Evolutionary conservation across 2,113 vertebrate species (phyloP).

Genomic region (Oenanthe melanoleuca): DNA sequence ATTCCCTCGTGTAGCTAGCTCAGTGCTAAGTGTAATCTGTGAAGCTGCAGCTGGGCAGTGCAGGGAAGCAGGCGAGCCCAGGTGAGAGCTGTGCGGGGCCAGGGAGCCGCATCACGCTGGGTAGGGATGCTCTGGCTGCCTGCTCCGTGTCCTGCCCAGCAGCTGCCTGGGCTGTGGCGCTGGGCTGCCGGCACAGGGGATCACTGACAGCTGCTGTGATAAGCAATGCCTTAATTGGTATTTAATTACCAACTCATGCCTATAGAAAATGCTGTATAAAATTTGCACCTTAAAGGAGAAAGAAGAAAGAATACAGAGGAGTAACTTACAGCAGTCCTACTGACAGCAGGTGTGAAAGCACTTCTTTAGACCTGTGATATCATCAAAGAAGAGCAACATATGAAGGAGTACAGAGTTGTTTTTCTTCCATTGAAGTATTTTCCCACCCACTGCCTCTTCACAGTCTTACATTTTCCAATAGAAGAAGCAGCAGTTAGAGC

Average conservation of each 20-base stretch:
- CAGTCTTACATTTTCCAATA: not conserved
- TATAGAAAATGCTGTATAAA: not conserved
- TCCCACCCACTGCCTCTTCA: not conserved
- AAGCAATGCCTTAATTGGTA: not conserved
- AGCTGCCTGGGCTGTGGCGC: fast-evolving
- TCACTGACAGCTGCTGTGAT: not conserved
- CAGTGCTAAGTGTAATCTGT: not conserved
- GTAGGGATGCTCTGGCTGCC: not conserved
- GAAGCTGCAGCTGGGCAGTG: not conserved
- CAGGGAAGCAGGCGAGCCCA: not conserved
- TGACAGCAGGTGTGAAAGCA: not conserved
- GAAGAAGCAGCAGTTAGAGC: not conserved
- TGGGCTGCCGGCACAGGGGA: not conserved
- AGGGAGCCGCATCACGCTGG: fast-evolving
- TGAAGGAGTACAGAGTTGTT: not conserved
- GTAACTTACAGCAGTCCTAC: not conserved
- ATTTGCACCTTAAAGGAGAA: not conserved
- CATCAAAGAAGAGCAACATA: not conserved
- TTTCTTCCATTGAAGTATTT: not conserved
- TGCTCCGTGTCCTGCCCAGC: fast-evolving
- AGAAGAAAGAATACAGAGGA: not conserved
- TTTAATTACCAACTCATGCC: not conserved
- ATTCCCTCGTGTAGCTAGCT: not conserved
- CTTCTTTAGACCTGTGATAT: not conserved
- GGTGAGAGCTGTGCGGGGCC: fast-evolving